A percentile compares a stretch with the other conserved stretches of the same genome.
phyloP scores from a whole-genome alignment of 2,888 invertebrate genomes.

The Eulithis testata region DNA sequence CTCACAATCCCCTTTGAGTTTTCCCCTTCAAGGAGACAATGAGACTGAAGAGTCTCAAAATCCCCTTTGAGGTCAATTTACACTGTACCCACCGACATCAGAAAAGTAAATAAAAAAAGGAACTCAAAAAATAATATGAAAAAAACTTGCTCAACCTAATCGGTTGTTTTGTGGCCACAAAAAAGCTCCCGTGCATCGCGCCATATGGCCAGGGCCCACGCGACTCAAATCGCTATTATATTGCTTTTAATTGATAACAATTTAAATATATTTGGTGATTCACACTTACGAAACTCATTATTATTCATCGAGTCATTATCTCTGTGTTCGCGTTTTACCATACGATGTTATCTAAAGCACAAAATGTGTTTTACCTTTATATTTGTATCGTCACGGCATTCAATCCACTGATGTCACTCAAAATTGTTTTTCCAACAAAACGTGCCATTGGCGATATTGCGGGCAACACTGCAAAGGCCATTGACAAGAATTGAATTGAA shows the following conservation, averaged over 20 bases:
- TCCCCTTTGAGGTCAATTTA: too few relatives aligned
- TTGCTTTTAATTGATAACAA: constrained; percentile 85
- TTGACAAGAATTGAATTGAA: too few relatives aligned
- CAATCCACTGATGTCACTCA: constrained; percentile 55
- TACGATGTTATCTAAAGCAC: constrained; percentile 75
- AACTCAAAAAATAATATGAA: too few relatives aligned
- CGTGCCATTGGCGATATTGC: too few relatives aligned
- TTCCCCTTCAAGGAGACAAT: too few relatives aligned
- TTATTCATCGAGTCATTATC: constrained; percentile 84
- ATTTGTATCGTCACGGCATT: constrained; percentile 73
- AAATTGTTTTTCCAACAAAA: constrained; percentile 26
- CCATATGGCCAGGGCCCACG: constrained; percentile 77
- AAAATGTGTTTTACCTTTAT: constrained; percentile 79
- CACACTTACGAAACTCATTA: constrained; percentile 82
- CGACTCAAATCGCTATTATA: constrained; percentile 83
- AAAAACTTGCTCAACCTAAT: background rate
- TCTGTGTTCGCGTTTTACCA: constrained; percentile 75
- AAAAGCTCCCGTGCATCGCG: constrained; percentile 65
- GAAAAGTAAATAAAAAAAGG: too few relatives aligned
- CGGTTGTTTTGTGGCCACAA: constrained; percentile 55
- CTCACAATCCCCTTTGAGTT: too few relatives aligned
- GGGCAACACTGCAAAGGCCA: too few relatives aligned
- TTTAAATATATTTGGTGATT: constrained; percentile 85
- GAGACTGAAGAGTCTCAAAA: too few relatives aligned
- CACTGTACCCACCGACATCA: too few relatives aligned